Base-by-base conservation (phyloP, 2,797 vertebrate species). In the Galagoides demidoff region DNA sequence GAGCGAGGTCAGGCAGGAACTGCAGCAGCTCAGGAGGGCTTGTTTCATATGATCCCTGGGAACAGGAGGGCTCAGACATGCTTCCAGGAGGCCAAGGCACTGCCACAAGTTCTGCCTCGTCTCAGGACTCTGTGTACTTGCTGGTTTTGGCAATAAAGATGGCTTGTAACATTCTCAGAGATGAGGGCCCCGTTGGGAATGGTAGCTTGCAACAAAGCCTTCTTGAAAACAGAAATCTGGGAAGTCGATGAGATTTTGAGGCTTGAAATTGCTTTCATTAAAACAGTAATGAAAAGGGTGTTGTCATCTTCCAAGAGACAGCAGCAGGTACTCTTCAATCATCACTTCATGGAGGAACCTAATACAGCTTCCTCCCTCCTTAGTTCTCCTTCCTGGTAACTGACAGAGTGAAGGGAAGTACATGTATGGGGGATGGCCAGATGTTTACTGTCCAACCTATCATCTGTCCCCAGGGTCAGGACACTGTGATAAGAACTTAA, bases 81-180 rank as follows among this genome's bases (percentile, higher is more conserved):
- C 98, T 98, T 98, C 98, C 89, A 96, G 95, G 97, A 98, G 97
- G 91, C 98, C 97, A 97, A 97, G 96, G 98, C 98, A 95, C 83
- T 93, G 97, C 97, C 96, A 87, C 96, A 95, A 98, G 97, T 98
- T 97, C 95, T 92, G 93, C 91, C 96, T 97, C 90, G 90, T 92
- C 96, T 98, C 90, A 71, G 96, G 95, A 96, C 91, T 97, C 95
- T 90, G 93, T 85, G 83, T 57, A 92, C 97, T 96, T 97, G 97
- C 97, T 98, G 98, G 86, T 97, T 98, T 98, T 98, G 98, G 98
- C 98, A 95, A 98, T 97, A 97, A 98, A 96, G 97, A 98, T 98
- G 98, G 98, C 98, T 98, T 98, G 5, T 95, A 97, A 95, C 97
- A 94, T 83, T 97, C 96, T 96, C 87, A 92, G 92, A 92, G 91